These are phyloP conservation scores for Ricordea florida DNA, from an alignment of 92 coral and sea anemone genomes.

Conservation along the genomic window DNA sequence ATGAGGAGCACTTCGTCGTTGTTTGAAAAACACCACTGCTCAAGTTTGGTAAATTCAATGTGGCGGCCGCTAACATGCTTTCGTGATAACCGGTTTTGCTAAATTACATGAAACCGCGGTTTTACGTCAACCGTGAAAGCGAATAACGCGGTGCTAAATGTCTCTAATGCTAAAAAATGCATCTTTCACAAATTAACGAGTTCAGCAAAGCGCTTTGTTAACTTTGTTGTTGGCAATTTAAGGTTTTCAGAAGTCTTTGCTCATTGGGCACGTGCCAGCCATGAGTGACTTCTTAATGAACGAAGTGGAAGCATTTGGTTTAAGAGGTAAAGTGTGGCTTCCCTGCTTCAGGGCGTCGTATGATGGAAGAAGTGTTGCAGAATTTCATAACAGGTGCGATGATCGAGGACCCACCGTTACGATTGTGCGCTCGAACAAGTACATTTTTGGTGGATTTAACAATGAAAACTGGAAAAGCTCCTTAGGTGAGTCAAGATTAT, in stretches of 20 bases:
- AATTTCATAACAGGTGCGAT: not conserved
- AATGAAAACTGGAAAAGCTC: not conserved
- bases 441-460: conserved; percentile 7
- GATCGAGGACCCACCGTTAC: not conserved
- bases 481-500: not conserved
- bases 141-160: no score
- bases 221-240: not conserved
- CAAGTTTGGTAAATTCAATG: no score
- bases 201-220: no score
- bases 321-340: not conserved
- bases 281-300: not conserved
- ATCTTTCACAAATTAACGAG: no score
- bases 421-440: not conserved
- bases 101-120: no score
- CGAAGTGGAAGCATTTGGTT: not conserved
- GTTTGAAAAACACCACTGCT: no score
- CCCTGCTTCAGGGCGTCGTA: not conserved
- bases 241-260: not conserved
- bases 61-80: no score
- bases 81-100: no score
- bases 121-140: no score
- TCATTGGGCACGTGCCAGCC: not conserved
- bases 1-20: no score
- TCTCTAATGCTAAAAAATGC: no score
- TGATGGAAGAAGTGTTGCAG: not conserved